A percentile compares a stretch with the other conserved stretches of the same genome.
These are phyloP conservation scores for Dromiciops gliroides DNA, from an alignment of 2,113 vertebrate genomes.

Conservation along the genomic window DNA sequence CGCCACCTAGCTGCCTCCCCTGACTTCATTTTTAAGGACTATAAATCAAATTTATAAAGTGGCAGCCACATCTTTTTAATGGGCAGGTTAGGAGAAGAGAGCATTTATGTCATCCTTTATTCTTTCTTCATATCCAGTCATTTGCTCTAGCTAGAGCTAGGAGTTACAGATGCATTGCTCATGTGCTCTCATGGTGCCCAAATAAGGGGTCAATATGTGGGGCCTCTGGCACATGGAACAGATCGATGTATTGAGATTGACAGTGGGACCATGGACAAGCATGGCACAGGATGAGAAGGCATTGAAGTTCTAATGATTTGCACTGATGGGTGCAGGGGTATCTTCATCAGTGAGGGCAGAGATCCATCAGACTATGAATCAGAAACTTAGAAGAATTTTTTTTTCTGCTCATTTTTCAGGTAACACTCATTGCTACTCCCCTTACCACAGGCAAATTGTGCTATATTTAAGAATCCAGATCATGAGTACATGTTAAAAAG, in stretches of 20 bases:
- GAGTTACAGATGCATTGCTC: background rate
- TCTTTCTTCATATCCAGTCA: background rate
- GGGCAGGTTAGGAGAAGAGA: background rate
- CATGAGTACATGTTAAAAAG: constrained; percentile 30
- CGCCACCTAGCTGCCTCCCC: too few species aligned
- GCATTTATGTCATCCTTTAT: background rate
- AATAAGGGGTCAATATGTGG: background rate
- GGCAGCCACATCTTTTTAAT: background rate
- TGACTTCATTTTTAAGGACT: constrained; percentile 1
- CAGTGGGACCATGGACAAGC: background rate
- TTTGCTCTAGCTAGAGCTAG: background rate
- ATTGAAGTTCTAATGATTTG: background rate
- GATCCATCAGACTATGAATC: background rate
- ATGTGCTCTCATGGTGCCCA: background rate
- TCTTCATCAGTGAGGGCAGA: background rate
- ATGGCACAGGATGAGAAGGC: background rate
- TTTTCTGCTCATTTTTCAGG: background rate
- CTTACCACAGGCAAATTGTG: background rate
- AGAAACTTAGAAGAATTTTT: background rate
- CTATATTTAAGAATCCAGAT: constrained; percentile 27
- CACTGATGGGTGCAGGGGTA: background rate
- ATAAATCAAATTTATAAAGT: background rate
- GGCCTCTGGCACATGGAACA: background rate
- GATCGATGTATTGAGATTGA: background rate
- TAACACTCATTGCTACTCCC: background rate